Evolutionary conservation across 2,113 vertebrate species (phyloP).

Genomic region (Eurypyga helias): DNA sequence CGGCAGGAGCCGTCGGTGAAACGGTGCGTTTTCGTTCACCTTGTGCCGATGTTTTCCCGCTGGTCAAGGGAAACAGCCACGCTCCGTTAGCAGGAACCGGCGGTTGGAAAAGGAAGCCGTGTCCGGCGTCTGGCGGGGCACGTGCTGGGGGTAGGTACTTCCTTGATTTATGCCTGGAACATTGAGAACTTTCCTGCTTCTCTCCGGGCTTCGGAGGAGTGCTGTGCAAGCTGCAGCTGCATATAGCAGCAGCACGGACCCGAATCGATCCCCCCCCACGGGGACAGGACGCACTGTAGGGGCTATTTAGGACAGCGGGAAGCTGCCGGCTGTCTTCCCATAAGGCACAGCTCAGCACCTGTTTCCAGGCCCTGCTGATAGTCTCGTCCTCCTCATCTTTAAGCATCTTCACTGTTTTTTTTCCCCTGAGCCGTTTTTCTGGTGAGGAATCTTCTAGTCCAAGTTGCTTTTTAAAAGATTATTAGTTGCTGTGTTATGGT

Average conservation of each 20-base stretch:
- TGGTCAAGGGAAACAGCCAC: neutral
- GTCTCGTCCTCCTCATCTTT: neutral
- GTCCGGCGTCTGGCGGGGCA: neutral
- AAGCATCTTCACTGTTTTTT: neutral
- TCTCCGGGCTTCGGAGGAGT: neutral
- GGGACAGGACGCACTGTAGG: rapidly evolving
- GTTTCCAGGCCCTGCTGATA: neutral
- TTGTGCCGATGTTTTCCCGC: neutral
- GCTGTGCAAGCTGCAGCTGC: neutral
- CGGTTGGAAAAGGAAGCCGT: neutral
- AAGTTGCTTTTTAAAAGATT: neutral
- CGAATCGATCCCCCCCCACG: rapidly evolving
- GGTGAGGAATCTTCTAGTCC: neutral
- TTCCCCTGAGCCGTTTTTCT: neutral
- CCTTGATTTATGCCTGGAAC: conserved; percentile 54
- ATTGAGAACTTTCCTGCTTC: neutral
- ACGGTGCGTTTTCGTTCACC: rapidly evolving
- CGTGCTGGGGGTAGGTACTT: neutral
- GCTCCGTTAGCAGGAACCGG: neutral
- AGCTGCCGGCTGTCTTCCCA: rapidly evolving
- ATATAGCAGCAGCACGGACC: neutral
- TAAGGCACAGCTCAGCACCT: neutral
- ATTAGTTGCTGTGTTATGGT: neutral
- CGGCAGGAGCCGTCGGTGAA: neutral
- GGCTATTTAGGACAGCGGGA: neutral